Evolutionary conservation across 1,140 invertebrate genomes (phyloP), one percentile per base, ranked within the genome.

Genomic region (Microplitis mediator): DNA sequence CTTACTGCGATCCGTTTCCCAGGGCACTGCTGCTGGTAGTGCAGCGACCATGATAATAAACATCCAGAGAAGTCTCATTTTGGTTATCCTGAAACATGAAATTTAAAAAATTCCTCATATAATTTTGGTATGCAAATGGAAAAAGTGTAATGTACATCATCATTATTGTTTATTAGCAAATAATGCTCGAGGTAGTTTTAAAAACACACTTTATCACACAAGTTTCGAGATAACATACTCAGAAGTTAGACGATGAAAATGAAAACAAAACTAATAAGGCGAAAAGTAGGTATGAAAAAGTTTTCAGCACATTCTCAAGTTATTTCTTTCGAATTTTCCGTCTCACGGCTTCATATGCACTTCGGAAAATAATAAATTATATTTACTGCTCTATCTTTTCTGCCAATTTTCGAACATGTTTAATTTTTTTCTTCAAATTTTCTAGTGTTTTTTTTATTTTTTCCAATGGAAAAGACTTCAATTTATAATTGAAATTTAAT

Each of bases 11-110:
- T 83, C 79, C 31, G 76, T 79, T 77, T 81, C 77, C 76, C 82
- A 77, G 36, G 79, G 77, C 32, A 80, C 78, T 23, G 80, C 77
- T 4, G 78, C 79, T 31, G 82, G 83, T 74, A 85, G 69, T 11
- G 74, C 77, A 70, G 82, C 63, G 58, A 79, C 79, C 60, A 84
- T 70, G 11, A 80, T 73, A 11, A 82, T 65, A 67, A 73, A 82
- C 71, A 82, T 80, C 81, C 81, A 83, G 50, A 84, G 69, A 77
- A 77, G 80, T 77, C 76, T 84, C 75, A 84, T 80, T 69, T 73
- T 79, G 74, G 77, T 79, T 75, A 23, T 73, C 54, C 35, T 68
- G 31, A 58, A 77, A 60, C 82, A 64, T 14, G 1, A 6, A 11
- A 51, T 23, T 23, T 23, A 11, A 23, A 66, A 51, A 51, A 66